Percentiles rank a stretch among this genome's conserved stretches.
Evolutionary conservation across 1,140 invertebrate species (phyloP).

Genomic region (Leptestheria dahalacensis): DNA sequence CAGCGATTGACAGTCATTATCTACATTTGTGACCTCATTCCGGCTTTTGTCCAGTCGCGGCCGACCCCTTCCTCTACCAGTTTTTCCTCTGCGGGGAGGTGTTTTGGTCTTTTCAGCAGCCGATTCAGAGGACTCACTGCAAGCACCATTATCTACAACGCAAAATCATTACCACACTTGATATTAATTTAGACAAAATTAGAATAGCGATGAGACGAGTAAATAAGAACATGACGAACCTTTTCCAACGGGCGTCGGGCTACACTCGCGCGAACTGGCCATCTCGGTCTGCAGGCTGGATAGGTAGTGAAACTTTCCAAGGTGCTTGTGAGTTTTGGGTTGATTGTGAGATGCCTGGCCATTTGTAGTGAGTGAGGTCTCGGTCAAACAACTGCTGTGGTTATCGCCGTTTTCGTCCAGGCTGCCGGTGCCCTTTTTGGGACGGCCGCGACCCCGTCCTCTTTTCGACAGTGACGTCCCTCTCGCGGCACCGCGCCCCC

Average conservation of each 20-base stretch:
- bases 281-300: constrained; percentile 6
- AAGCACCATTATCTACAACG: not conserved
- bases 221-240: no score
- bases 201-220: no score
- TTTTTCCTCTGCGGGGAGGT: not conserved
- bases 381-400: no score
- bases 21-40: not conserved
- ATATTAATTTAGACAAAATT: no score
- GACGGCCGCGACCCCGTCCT: not conserved
- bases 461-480: no score
- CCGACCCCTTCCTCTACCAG: constrained; percentile 9
- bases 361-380: no score
- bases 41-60: not conserved
- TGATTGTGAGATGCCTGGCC: not conserved
- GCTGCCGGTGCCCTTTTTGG: not conserved
- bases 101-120: constrained; percentile 1
- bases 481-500: not conserved
- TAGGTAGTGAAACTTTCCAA: constrained; percentile 14
- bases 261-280: not conserved
- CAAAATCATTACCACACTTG: not conserved
- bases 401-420: not conserved
- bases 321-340: constrained; percentile 1
- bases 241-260: not conserved
- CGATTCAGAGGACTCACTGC: not conserved
- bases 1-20: not conserved